These are phyloP conservation scores for Falco naumanni DNA, from an alignment of 2,797 vertebrate species.

Conservation along the genomic window DNA sequence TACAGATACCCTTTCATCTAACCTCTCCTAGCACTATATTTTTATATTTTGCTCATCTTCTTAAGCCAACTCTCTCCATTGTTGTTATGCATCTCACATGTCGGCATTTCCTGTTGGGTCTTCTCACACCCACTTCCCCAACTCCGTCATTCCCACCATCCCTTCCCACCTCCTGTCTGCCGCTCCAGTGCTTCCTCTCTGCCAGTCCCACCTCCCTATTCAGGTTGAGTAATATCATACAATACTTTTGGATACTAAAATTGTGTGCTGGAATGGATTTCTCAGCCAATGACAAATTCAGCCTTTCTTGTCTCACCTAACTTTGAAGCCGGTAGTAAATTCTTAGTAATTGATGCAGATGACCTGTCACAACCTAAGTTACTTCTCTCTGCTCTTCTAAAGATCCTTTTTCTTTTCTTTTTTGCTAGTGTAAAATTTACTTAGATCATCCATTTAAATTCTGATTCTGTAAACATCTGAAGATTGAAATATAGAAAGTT, in stretches of 20 bases:
- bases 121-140: not conserved
- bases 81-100: not conserved
- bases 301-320: not conserved
- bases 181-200: slow-evolving; percentile 2
- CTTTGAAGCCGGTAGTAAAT: not conserved
- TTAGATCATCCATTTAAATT: not conserved
- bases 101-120: not conserved
- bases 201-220: not conserved
- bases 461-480: not conserved
- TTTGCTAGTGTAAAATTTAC: not conserved
- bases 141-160: not conserved
- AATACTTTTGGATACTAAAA: not conserved
- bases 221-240: not conserved
- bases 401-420: not conserved
- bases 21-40: not conserved
- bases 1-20: slow-evolving; percentile 28
- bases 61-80: not conserved
- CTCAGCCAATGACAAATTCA: not conserved
- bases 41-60: slow-evolving; percentile 6
- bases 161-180: not conserved
- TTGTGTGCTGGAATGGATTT: not conserved
- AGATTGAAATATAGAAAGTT: not conserved
- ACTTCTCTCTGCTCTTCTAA: not conserved
- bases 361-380: not conserved
- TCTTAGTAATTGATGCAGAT: not conserved